Percentiles rank a stretch among this genome's conserved stretches.
These are phyloP conservation scores for Xylocampa areola DNA, from an alignment of 2,888 invertebrate species.

Conservation along the genomic window DNA sequence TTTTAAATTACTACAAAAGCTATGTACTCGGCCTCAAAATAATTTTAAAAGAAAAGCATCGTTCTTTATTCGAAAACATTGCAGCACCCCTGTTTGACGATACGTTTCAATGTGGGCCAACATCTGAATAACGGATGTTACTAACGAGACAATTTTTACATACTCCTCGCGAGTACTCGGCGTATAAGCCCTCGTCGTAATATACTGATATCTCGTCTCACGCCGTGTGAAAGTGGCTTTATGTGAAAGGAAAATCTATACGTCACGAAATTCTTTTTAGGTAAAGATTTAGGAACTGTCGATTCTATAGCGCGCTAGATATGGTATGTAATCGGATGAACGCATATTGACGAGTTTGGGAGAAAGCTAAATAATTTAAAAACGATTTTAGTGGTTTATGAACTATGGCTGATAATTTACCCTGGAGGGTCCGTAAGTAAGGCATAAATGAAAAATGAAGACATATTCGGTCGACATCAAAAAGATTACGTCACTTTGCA, in stretches of 20 bases:
- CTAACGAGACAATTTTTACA: conserved; percentile 69
- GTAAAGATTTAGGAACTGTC: background rate
- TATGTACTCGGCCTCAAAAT: background rate
- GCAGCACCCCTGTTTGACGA: conserved; percentile 28
- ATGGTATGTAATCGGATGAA: too few species aligned
- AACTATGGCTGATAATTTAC: too few species aligned
- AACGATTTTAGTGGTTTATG: too few species aligned
- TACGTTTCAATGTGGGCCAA: conserved; percentile 56
- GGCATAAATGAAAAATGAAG: too few species aligned
- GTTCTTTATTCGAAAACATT: conserved; percentile 2
- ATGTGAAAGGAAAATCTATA: background rate
- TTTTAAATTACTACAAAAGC: too few species aligned
- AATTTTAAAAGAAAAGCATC: background rate
- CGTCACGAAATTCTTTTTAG: background rate
- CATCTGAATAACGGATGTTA: conserved; percentile 62
- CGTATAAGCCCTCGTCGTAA: conserved; percentile 11
- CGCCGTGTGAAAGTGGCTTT: conserved; percentile 3
- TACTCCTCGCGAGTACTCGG: conserved; percentile 17
- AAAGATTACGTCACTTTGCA: too few species aligned
- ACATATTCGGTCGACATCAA: too few species aligned
- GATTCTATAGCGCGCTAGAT: too few species aligned
- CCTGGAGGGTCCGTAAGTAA: too few species aligned
- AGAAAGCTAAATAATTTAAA: too few species aligned
- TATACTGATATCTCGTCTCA: conserved; percentile 13
- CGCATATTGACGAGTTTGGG: too few species aligned